Evolutionary conservation across 2,888 invertebrate genomes (phyloP), one percentile per base, ranked within the genome.

Genomic region (Ectobius pallidus): DNA sequence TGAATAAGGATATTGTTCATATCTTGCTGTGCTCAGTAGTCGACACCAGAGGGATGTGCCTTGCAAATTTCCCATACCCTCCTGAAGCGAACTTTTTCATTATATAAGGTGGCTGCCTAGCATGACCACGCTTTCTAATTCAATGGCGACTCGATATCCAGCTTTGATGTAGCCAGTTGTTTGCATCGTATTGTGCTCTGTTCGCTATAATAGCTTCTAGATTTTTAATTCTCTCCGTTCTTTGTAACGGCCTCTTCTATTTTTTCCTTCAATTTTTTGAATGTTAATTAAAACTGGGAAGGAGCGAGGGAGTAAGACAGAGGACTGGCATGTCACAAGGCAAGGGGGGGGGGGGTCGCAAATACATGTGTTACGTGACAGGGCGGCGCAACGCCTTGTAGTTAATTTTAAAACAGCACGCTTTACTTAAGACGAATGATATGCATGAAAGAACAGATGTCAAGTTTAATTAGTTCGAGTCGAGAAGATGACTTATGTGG

Each of bases 241-340:
- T 65, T 65, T 65, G 65, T 46, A 39, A 46, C n/a, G 18, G 11
- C 34, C 63, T 63, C 22, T 22, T 42, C 42, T 20, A 25, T 16
- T 46, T 46, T 27, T 27, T 22, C 25, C 25, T 44, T 25, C 14
- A 14, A 44, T 44, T 69, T 58, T 34, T 69, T 70, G 58, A 61
- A 44, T 55, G 70, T 70, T 70, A 70, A 70, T 70, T 70, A 70
- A 70, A 70, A 70, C 30, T 42, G 27, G 30, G 34, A 65, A 65
- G 65, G 65, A 65, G 27, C n/a, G 22, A 44, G 30, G 1, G 58
- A 65, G 30, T 22, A 27, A 44, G 22, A 44, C n/a, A 44, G 30
- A 30, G 46, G 30, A n/a, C 27, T 27, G 46, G 30, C 46, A 27
- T 25, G 65, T 39, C 20, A 20, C 9, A 34, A 7, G 39, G 39